These are phyloP conservation scores for Crotalus horridus DNA, from an alignment of 2,113 vertebrate genomes.

Conservation along the genomic window DNA sequence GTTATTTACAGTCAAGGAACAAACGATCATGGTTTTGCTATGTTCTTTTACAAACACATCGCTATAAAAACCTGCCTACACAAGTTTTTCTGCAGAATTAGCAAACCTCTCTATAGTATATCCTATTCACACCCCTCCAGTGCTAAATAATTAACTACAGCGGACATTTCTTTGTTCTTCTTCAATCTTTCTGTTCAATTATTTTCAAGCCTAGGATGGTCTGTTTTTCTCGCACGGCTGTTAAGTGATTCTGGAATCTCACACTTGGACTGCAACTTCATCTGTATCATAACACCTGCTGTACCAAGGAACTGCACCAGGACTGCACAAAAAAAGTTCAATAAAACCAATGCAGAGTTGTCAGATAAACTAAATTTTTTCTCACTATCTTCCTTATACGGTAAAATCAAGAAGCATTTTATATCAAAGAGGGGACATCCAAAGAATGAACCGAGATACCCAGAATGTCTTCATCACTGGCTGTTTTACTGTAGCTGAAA, in stretches of 20 bases:
- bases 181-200: neutral
- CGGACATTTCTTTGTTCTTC: neutral
- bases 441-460: neutral
- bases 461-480: neutral
- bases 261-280: neutral
- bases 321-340: neutral
- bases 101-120: neutral
- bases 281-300: neutral
- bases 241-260: neutral
- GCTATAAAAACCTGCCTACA: conserved; percentile 1
- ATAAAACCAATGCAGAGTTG: neutral
- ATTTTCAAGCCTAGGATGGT: neutral
- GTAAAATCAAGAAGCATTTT: neutral
- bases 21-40: neutral
- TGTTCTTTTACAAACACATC: neutral
- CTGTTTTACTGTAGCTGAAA: neutral
- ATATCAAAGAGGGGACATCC: neutral
- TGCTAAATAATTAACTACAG: neutral
- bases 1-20: neutral
- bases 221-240: neutral
- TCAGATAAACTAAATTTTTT: neutral
- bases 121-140: conserved; percentile 1
- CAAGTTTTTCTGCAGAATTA: conserved; percentile 5
- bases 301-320: neutral
- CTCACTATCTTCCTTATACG: neutral